Percentiles rank a stretch among this genome's conserved stretches.
Conservation (phyloP, 2,797 vertebrate species). For the Sandelia bainsii region DNA sequence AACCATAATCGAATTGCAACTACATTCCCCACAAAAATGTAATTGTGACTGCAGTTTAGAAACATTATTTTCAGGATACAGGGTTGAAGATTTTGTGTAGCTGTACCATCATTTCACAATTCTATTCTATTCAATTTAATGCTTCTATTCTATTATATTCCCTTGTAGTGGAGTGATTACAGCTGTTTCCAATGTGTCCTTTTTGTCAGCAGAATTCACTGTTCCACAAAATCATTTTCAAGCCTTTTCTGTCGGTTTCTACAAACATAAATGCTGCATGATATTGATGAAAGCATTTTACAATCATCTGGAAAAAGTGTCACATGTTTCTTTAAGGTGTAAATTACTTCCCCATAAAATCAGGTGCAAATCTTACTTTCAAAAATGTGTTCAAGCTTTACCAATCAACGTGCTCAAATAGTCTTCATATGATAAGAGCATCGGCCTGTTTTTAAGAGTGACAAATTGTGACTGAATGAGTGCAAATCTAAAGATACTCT, state of each 20-base stretch:
- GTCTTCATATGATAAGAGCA: conserved; percentile 48
- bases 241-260: conserved; percentile 31
- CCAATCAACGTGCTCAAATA: conserved; percentile 51
- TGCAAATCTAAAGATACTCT: conserved; percentile 23
- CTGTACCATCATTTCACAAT: conserved; percentile 27
- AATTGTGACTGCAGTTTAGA: too few relatives aligned
- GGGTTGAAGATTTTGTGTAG: conserved; percentile 11
- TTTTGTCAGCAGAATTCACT: conserved; percentile 37
- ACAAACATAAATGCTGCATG: conserved; percentile 30
- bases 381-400: conserved; percentile 34
- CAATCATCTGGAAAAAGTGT: conserved; percentile 38
- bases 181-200: conserved; percentile 45
- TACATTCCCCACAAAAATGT: too few relatives aligned
- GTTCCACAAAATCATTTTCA: conserved; percentile 45
- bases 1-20: too few relatives aligned
- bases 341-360: conserved; percentile 48
- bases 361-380: conserved; percentile 43
- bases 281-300: conserved; percentile 56
- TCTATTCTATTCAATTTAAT: too few relatives aligned
- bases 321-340: conserved; percentile 50
- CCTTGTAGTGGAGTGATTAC: conserved; percentile 38
- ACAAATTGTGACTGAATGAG: conserved; percentile 39
- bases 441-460: conserved; percentile 33
- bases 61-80: too few relatives aligned
- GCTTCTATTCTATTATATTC: too few relatives aligned